Evolutionary conservation across 2,797 vertebrate genomes (phyloP).

Genomic region (Limosa lapponica): DNA sequence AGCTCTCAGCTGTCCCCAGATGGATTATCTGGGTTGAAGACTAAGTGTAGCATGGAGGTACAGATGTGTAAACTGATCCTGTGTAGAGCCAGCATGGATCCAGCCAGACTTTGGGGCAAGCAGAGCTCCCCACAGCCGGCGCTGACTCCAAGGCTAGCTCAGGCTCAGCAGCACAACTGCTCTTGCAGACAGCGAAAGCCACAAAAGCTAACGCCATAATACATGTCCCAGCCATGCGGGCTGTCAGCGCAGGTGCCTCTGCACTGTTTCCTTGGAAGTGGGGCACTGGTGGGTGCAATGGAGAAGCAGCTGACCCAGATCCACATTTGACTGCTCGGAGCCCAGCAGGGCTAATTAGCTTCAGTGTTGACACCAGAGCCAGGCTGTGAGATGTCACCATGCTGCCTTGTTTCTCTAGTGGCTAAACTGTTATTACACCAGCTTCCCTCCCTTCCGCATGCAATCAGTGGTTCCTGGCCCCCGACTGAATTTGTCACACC

Average conservation of each 20-base stretch:
- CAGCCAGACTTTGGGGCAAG: background rate
- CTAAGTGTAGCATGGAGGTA: background rate
- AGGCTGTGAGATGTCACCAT: accelerated
- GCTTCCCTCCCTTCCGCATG: background rate
- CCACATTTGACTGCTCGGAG: background rate
- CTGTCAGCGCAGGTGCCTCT: background rate
- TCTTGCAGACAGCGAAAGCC: background rate
- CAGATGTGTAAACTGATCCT: accelerated
- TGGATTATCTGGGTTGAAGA: background rate
- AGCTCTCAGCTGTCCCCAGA: background rate
- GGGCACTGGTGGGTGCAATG: background rate
- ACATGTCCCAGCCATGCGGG: accelerated
- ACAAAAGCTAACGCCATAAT: background rate
- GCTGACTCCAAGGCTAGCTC: background rate
- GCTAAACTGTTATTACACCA: background rate
- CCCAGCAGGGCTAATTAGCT: background rate
- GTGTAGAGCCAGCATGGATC: background rate
- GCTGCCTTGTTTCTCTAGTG: accelerated
- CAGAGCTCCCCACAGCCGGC: background rate
- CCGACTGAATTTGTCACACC: background rate
- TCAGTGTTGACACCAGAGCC: background rate
- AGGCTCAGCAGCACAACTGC: background rate
- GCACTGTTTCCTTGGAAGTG: background rate
- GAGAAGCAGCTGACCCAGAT: background rate
- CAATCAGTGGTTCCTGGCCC: background rate